These are phyloP conservation scores for Heliornis fulica DNA, from an alignment of 2,113 vertebrate genomes.

Conservation along the genomic window DNA sequence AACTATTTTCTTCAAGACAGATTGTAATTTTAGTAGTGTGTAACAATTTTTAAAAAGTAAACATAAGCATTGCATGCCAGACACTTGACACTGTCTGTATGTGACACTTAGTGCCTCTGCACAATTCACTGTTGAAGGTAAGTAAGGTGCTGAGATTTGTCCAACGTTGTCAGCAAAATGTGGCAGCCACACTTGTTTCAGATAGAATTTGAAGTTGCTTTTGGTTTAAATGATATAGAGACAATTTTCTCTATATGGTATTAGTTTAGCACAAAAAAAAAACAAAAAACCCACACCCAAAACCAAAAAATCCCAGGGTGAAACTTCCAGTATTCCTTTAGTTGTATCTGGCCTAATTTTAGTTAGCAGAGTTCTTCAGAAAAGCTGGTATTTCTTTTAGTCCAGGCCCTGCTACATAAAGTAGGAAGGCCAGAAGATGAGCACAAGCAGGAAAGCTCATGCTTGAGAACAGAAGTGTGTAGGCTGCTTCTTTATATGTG, in stretches of 20 bases:
- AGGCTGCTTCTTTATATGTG: not conserved
- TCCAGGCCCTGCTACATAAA: not conserved
- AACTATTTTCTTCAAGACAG: not conserved
- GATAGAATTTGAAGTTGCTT: not conserved
- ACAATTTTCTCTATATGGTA: accelerated
- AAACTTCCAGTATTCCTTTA: not conserved
- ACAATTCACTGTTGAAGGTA: not conserved
- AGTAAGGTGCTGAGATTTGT: not conserved
- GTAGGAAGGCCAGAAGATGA: not conserved
- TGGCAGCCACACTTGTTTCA: not conserved
- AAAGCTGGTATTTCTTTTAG: not conserved
- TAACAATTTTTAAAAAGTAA: not conserved
- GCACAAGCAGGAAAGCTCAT: not conserved
- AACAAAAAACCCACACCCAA: too few relatives aligned
- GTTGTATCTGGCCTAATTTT: not conserved
- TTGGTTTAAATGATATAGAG: not conserved
- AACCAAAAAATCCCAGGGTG: not conserved
- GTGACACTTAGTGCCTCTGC: not conserved
- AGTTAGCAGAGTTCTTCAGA: not conserved
- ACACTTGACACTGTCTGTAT: not conserved
- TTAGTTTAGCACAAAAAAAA: not conserved
- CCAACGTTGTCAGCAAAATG: not conserved
- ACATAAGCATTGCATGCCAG: not conserved
- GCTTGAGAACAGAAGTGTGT: not conserved
- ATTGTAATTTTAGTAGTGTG: not conserved